These are phyloP conservation scores for Melanostigma gelatinosum DNA, from an alignment of 2,113 vertebrate species.

Conservation along the genomic window DNA sequence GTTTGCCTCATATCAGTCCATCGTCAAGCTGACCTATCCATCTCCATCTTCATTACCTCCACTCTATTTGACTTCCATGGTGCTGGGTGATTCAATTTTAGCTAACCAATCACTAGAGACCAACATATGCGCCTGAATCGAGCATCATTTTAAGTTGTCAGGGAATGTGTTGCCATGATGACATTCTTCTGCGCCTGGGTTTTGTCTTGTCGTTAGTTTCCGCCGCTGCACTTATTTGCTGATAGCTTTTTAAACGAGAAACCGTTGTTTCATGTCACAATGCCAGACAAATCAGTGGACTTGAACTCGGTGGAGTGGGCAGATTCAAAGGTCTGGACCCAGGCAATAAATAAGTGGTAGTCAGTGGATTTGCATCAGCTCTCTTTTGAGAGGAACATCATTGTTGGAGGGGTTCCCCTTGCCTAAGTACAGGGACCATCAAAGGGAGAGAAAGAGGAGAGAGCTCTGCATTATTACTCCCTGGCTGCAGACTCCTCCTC, in stretches of 20 bases:
- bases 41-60: neutral
- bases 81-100: neutral
- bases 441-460: conserved; percentile 6
- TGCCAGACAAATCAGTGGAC: neutral
- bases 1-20: neutral
- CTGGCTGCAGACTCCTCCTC: conserved; percentile 28
- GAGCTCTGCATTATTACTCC: conserved; percentile 38
- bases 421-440: neutral
- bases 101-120: neutral
- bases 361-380: neutral
- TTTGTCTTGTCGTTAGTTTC: neutral
- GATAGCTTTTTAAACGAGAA: neutral
- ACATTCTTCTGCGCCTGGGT: neutral
- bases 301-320: neutral
- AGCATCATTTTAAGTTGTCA: neutral
- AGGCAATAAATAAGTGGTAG: neutral
- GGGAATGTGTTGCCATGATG: neutral
- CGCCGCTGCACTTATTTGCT: neutral
- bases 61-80: neutral
- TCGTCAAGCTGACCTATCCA: neutral
- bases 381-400: neutral
- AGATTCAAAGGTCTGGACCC: neutral
- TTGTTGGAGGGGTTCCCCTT: conserved; percentile 27
- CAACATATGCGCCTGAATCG: neutral
- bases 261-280: neutral